Evolutionary conservation across 2,888 invertebrate genomes (phyloP).

Genomic region (Geophilus truncorum): DNA sequence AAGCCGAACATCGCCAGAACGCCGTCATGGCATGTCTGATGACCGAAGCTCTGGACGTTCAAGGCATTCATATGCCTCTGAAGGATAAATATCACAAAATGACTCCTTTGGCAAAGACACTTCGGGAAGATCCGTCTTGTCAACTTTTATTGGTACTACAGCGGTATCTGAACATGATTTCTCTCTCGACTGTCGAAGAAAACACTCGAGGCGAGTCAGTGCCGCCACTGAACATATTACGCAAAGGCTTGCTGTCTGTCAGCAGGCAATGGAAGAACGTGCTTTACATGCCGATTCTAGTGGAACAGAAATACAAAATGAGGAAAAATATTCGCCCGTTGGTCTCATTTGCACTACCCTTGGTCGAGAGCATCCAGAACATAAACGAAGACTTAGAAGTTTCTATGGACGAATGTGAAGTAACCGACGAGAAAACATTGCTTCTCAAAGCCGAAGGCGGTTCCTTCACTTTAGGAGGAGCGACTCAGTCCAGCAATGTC

Average conservation of each 20-base stretch:
- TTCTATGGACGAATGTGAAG: slow-evolving; percentile 58
- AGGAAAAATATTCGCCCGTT: slow-evolving; percentile 60
- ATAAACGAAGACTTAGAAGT: slow-evolving; percentile 12
- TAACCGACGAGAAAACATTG: slow-evolving; percentile 68
- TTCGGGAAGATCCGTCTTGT: slow-evolving; percentile 93
- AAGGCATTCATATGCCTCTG: slow-evolving; percentile 68
- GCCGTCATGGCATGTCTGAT: slow-evolving; percentile 89
- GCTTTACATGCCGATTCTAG: slow-evolving; percentile 81
- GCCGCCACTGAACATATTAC: slow-evolving; percentile 77
- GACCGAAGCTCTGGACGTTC: slow-evolving; percentile 87
- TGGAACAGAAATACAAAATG: slow-evolving; percentile 72
- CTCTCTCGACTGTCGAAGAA: slow-evolving; percentile 70
- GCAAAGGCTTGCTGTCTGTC: slow-evolving; percentile 94
- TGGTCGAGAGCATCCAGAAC: slow-evolving; percentile 39
- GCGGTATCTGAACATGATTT: slow-evolving; percentile 61
- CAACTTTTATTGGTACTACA: slow-evolving; percentile 85
- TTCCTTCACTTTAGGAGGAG: slow-evolving; percentile 38
- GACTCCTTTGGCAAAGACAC: slow-evolving; percentile 78
- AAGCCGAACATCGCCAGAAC: slow-evolving; percentile 53
- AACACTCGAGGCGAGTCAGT: slow-evolving; percentile 77
- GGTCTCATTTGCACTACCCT: slow-evolving; percentile 73
- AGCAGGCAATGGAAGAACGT: slow-evolving; percentile 97
- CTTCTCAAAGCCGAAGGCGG: slow-evolving; percentile 57
- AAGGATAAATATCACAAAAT: slow-evolving; percentile 86
- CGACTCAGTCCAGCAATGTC: slow-evolving; percentile 32